phyloP scores from a whole-genome alignment of 1,140 invertebrate species.

The Hirudo medicinalis region DNA sequence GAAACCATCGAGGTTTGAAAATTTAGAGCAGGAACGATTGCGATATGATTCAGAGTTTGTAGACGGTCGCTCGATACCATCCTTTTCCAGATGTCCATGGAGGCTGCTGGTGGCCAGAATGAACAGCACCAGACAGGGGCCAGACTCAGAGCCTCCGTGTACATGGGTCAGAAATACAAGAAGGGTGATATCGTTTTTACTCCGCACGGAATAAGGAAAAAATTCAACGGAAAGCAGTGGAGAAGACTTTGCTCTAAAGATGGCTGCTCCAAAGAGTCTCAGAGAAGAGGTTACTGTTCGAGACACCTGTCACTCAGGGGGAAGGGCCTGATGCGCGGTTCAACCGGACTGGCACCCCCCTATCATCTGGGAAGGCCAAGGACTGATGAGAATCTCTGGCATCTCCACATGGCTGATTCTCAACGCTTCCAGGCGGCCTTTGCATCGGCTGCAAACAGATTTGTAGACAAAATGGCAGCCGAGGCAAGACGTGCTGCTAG shows the following conservation, averaged over 20 bases:
- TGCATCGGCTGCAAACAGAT: constrained; percentile 1
- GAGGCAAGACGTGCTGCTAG: not conserved
- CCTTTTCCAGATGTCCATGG: too few relatives aligned
- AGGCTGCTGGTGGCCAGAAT: not conserved
- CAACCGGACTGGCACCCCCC: constrained; percentile 67
- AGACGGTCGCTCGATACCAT: too few relatives aligned
- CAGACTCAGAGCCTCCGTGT: constrained; percentile 40
- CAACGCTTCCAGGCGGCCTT: not conserved
- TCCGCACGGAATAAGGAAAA: constrained; percentile 89
- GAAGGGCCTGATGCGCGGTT: constrained; percentile 37
- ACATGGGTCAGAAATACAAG: constrained; percentile 77
- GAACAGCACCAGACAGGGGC: not conserved
- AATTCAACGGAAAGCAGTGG: constrained; percentile 99
- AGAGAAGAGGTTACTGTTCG: constrained; percentile 86
- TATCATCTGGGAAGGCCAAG: not conserved
- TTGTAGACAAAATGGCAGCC: constrained; percentile 1
- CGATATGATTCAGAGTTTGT: too few relatives aligned
- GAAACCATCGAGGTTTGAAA: too few relatives aligned
- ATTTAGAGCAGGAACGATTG: too few relatives aligned
- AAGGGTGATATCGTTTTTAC: constrained; percentile 95
- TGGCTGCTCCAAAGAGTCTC: constrained; percentile 94
- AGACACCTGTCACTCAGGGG: constrained; percentile 80
- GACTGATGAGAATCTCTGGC: not conserved
- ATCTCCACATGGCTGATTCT: not conserved
- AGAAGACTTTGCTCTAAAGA: constrained; percentile 83